Evolutionary conservation across 37 sponge, comb jelly and placozoan species (phyloP).

Genomic region (Dysidea cf. avara): DNA sequence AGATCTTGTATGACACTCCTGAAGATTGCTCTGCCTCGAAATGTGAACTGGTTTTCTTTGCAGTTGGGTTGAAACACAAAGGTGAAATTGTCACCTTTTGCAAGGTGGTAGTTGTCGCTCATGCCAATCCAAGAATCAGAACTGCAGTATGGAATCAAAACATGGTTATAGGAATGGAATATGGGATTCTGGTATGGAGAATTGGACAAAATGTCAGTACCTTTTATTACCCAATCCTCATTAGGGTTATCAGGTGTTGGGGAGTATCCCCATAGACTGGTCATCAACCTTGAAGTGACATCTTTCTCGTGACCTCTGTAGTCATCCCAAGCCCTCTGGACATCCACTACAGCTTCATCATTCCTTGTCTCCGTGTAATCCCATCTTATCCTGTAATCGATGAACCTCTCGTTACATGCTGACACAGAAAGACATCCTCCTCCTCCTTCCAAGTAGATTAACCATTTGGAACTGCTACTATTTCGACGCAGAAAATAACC

Average conservation of each 20-base stretch:
- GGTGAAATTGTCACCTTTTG: not conserved
- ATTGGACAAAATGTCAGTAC: slow-evolving; percentile 40
- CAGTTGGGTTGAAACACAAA: slow-evolving; percentile 38
- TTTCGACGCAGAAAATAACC: slow-evolving; percentile 46
- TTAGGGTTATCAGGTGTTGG: not conserved
- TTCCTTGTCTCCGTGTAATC: slow-evolving; percentile 7
- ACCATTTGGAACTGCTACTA: slow-evolving; percentile 14
- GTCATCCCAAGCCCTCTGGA: slow-evolving; percentile 25
- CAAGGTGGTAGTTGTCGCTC: slow-evolving; percentile 1
- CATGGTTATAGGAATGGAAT: slow-evolving; percentile 48
- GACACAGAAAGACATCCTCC: slow-evolving; percentile 34
- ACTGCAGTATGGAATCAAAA: slow-evolving; percentile 71
- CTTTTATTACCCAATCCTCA: slow-evolving; percentile 19
- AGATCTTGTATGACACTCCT: slow-evolving; percentile 40
- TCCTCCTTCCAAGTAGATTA: slow-evolving; percentile 67
- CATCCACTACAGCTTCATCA: slow-evolving; percentile 8
- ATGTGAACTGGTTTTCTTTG: slow-evolving; percentile 62
- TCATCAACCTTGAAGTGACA: slow-evolving; percentile 52
- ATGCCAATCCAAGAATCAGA: slow-evolving; percentile 58
- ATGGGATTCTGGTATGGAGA: slow-evolving; percentile 23
- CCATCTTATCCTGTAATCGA: slow-evolving; percentile 2
- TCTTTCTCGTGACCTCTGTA: not conserved
- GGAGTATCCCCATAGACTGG: slow-evolving; percentile 32
- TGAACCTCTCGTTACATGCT: slow-evolving; percentile 57
- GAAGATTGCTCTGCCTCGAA: slow-evolving; percentile 58